Conservation (phyloP, 2,888 invertebrate species). For the Chaetogeoica ovagalla region DNA sequence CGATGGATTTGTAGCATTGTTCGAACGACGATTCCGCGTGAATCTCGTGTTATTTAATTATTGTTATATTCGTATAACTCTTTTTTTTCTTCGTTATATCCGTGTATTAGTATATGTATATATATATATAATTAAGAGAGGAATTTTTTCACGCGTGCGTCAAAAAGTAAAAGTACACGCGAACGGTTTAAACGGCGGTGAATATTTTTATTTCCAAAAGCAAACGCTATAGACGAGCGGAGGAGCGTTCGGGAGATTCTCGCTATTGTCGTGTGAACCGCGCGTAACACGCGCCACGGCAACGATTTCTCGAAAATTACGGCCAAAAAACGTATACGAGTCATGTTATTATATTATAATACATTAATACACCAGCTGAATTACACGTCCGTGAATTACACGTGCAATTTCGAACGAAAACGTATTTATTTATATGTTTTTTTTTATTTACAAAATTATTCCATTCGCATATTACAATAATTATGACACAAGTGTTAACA, state of each 20-base stretch:
- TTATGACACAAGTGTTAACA: too few relatives aligned
- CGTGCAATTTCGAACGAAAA: too few relatives aligned
- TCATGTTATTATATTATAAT: too few relatives aligned
- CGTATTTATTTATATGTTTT: too few relatives aligned
- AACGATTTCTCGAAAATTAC: slow-evolving; percentile 21
- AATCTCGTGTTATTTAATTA: not conserved
- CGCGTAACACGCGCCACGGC: not conserved
- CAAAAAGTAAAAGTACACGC: slow-evolving; percentile 39
- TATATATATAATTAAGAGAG: slow-evolving; percentile 3
- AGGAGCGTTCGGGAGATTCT: slow-evolving; percentile 13
- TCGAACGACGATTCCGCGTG: too few relatives aligned
- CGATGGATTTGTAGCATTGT: too few relatives aligned
- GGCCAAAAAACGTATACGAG: not conserved
- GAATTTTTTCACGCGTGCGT: not conserved
- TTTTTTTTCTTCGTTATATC: not conserved
- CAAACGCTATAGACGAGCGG: too few relatives aligned
- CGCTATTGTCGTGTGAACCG: slow-evolving; percentile 33
- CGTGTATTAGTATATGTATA: not conserved
- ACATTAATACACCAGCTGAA: too few relatives aligned
- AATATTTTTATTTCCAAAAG: too few relatives aligned
- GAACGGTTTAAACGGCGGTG: not conserved
- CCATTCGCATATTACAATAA: too few relatives aligned
- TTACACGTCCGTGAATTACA: too few relatives aligned
- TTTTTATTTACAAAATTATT: too few relatives aligned
- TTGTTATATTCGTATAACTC: not conserved